A percentile compares a stretch with the other conserved stretches of the same genome.
Evolutionary conservation across 2,113 vertebrate species (phyloP).

Genomic region (Macaca nemestrina): DNA sequence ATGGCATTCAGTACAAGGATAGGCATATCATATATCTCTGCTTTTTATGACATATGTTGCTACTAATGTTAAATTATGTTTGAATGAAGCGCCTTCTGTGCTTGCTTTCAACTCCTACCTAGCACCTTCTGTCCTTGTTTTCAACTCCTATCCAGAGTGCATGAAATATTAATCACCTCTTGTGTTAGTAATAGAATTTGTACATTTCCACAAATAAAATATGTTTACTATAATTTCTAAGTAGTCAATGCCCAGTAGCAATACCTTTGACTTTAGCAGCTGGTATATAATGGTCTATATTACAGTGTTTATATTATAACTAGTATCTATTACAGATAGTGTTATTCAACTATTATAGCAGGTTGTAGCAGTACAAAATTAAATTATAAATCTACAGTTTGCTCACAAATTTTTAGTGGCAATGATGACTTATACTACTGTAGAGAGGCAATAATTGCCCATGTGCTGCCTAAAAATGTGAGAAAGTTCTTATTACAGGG

Average conservation of each 20-base stretch:
- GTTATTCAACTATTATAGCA: not conserved
- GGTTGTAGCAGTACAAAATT: not conserved
- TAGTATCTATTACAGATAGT: not conserved
- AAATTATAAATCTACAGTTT: not conserved
- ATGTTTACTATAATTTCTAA: not conserved
- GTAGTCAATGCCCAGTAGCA: not conserved
- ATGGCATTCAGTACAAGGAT: not conserved
- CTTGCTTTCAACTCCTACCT: not conserved
- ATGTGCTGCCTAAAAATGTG: not conserved
- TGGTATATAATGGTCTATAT: not conserved
- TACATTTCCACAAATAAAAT: not conserved
- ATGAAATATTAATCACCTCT: not conserved
- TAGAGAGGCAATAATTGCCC: not conserved
- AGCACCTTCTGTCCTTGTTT: not conserved
- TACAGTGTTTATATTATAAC: not conserved
- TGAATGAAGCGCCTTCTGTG: not conserved
- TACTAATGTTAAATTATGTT: not conserved
- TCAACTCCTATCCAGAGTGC: not conserved
- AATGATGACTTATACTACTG: not conserved
- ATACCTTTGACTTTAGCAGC: not conserved
- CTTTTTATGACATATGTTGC: not conserved
- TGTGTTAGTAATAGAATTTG: not conserved
- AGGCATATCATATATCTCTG: too few relatives aligned
- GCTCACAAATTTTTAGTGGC: not conserved
- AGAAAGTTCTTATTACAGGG: not conserved